phyloP scores from a whole-genome alignment of 2,113 vertebrate species.

The Alligator mississippiensis region DNA sequence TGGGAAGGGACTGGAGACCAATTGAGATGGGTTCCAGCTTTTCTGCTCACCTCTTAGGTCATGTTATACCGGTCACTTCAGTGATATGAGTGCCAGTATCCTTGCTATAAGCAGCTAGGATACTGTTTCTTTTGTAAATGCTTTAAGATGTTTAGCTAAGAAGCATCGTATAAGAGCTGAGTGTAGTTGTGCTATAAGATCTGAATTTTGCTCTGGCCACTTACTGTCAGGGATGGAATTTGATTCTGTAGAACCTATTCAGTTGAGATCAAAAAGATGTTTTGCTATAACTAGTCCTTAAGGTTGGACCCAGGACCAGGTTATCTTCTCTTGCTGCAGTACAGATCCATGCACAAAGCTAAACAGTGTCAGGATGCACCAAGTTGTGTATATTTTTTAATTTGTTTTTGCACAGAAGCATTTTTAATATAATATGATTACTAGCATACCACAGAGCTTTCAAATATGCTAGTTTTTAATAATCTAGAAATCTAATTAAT shows the following conservation, averaged over 20 bases:
- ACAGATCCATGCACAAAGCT: not conserved
- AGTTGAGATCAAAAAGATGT: not conserved
- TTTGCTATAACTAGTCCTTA: not conserved
- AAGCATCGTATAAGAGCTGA: not conserved
- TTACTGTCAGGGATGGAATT: not conserved
- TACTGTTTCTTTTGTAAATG: not conserved
- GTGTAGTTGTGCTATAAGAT: not conserved
- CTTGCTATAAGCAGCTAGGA: not conserved
- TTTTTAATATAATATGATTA: not conserved
- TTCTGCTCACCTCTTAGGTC: no score
- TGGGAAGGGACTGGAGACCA: not conserved
- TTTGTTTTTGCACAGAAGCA: not conserved
- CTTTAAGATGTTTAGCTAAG: not conserved
- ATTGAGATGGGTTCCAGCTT: not conserved
- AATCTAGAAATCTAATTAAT: not conserved
- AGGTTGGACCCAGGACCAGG: not conserved
- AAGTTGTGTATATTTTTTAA: not conserved
- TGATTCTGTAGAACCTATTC: not conserved
- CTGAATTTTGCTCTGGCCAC: accelerated
- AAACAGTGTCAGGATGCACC: not conserved
- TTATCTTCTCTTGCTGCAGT: not conserved
- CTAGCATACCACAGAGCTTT: not conserved
- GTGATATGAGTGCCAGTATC: not conserved
- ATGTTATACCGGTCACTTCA: not conserved
- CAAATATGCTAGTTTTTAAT: not conserved